A percentile compares a stretch with the other conserved stretches of the same genome.
phyloP scores from a whole-genome alignment of 1,140 invertebrate genomes.

The Chlorops oryzae region DNA sequence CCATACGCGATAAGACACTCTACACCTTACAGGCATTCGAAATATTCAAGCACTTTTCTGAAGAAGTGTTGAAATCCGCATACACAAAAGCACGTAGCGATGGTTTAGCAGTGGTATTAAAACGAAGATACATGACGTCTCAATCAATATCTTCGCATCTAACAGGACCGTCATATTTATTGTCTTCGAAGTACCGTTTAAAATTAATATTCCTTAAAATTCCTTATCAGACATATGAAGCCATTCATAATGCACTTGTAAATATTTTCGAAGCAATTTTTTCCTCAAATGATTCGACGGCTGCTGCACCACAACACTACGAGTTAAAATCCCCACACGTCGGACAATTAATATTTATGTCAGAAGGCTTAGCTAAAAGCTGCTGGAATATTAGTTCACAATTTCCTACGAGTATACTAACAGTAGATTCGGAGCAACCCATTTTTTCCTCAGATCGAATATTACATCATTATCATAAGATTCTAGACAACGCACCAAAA shows the following conservation, averaged over 20 bases:
- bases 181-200: slow-evolving; percentile 38
- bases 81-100: slow-evolving; percentile 55
- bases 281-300: neutral
- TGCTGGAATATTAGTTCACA: slow-evolving; percentile 19
- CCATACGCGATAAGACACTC: slow-evolving; percentile 54
- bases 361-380: slow-evolving; percentile 22
- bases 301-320: neutral
- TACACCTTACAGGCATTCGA: slow-evolving; percentile 63
- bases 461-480: slow-evolving; percentile 38
- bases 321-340: slow-evolving; percentile 31
- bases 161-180: slow-evolving; percentile 30
- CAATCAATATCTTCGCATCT: slow-evolving; percentile 20
- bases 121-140: slow-evolving; percentile 30
- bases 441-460: slow-evolving; percentile 32
- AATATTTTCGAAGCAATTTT: neutral
- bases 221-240: slow-evolving; percentile 26
- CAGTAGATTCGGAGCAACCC: slow-evolving; percentile 30
- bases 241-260: slow-evolving; percentile 17
- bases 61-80: slow-evolving; percentile 54
- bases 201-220: slow-evolving; percentile 29
- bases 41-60: slow-evolving; percentile 65
- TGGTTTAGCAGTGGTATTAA: slow-evolving; percentile 52
- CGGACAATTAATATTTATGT: slow-evolving; percentile 30
- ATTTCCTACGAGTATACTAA: slow-evolving; percentile 36
- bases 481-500: slow-evolving; percentile 42